A percentile compares a stretch with the other conserved stretches of the same genome.
Evolutionary conservation across 1,140 invertebrate species (phyloP).

Genomic region (Anastrepha ludens): DNA sequence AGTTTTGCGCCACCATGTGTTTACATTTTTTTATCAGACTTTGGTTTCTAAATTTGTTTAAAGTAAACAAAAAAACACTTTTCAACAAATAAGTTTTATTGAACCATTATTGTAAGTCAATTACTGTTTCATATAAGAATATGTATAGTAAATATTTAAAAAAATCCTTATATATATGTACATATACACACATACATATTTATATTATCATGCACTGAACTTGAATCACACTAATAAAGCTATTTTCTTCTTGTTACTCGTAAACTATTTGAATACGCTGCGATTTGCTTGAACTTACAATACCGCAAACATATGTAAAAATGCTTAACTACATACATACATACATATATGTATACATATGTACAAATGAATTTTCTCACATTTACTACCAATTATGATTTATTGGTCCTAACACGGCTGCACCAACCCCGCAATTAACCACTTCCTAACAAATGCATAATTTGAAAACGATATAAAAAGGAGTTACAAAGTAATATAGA

Average conservation of each 20-base stretch:
- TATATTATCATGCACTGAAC: background rate
- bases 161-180: too few relatives aligned
- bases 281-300: background rate
- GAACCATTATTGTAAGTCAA: too few relatives aligned
- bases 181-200: too few relatives aligned
- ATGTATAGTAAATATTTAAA: too few relatives aligned
- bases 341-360: background rate
- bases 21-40: too few relatives aligned
- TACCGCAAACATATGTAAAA: background rate
- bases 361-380: background rate
- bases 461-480: conserved; percentile 48
- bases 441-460: background rate
- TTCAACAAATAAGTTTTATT: too few relatives aligned
- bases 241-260: background rate
- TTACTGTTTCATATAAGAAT: too few relatives aligned
- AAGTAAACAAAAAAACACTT: too few relatives aligned
- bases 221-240: background rate
- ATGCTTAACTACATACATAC: too few relatives aligned
- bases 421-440: background rate
- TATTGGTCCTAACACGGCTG: background rate
- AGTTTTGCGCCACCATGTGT: too few relatives aligned
- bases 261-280: background rate
- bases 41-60: too few relatives aligned
- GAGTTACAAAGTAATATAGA: conserved; percentile 62
- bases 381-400: background rate